Evolutionary conservation across 2,113 vertebrate genomes (phyloP), one percentile per base, ranked within the genome.

Genomic region (Eublepharis macularius): DNA sequence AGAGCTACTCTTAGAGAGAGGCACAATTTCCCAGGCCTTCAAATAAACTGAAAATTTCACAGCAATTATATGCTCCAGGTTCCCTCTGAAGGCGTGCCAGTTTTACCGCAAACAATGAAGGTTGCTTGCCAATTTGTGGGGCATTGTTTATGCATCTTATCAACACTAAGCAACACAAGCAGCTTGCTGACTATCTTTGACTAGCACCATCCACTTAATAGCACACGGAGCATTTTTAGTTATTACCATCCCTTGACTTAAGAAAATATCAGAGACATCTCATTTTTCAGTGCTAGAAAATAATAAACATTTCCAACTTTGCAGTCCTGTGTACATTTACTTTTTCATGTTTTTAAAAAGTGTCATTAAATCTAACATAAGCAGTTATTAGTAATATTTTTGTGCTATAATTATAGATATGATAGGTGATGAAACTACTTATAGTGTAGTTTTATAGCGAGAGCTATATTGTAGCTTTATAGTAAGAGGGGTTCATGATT

Each of bases 11-110:
- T 51, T 36, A 77, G 83, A 73, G 78, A 83, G 32, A 70, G 87
- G 66, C 47, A 73, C 21, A 57, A 68, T 60, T 36, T 75, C 49
- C 54, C 72, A 66, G 49, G 54, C 26, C 60, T 51, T 45, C 63
- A 8, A 6, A 84, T 45, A 74, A 32, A 78, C n/a, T 47, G 70
- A 36, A 72, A 66, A 74, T 77, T 81, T 79, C 73, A 76, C 81
- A 84, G 47, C 45, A 74, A 19, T 78, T 13, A 68, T 41, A 47
- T 32, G 43, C 60, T 17, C 63, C 8, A 63, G 36, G 45, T 36
- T 80, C 19, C 79, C 65, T 70, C 13, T 85, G 85, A 63, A 51
- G 1, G 34, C 65, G 6, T 57, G 49, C 41, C 34, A 73, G 34
- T 85, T 84, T 89, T 51, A 47, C 79, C 29, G 2, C 13, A 47